Percentiles rank a stretch among this genome's conserved stretches.
Conservation (phyloP, 2,888 invertebrate species). For the Aphelenchoides bicaudatus region DNA sequence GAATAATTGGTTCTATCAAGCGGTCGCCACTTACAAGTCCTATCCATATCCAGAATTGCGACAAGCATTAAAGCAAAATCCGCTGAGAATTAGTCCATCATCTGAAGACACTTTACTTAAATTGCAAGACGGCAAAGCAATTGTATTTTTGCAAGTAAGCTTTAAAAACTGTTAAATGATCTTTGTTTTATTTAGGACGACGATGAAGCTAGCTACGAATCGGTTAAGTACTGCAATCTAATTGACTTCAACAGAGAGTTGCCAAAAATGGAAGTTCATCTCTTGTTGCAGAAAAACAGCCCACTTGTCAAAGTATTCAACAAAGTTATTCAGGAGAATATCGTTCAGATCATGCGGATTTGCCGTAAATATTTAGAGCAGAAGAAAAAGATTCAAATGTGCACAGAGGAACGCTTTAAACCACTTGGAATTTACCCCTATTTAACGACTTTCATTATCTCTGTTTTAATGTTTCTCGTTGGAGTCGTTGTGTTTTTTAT, state of each 20-base stretch:
- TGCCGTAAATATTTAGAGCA: too few species aligned
- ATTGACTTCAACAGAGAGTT: background rate
- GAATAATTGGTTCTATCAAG: background rate
- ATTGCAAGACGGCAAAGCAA: background rate
- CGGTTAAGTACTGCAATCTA: background rate
- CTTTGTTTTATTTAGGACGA: too few species aligned
- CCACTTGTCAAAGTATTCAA: background rate
- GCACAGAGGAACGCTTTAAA: too few species aligned
- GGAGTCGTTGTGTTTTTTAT: too few species aligned
- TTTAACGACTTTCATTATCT: too few species aligned
- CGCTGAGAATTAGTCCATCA: background rate
- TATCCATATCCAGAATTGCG: conserved; percentile 3
- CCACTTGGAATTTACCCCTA: too few species aligned
- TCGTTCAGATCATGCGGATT: too few species aligned
- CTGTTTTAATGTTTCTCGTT: too few species aligned
- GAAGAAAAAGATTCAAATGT: too few species aligned
- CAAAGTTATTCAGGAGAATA: background rate
- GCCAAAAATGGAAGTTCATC: background rate
- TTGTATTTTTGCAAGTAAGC: conserved; percentile 1
- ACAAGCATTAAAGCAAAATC: background rate
- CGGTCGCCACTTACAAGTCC: background rate
- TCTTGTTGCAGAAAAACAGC: background rate
- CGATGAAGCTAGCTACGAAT: background rate
- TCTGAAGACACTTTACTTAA: background rate
- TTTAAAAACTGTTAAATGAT: too few species aligned